Conservation (phyloP, 1,140 invertebrate species). For the Pogonomyrmex californicus region DNA sequence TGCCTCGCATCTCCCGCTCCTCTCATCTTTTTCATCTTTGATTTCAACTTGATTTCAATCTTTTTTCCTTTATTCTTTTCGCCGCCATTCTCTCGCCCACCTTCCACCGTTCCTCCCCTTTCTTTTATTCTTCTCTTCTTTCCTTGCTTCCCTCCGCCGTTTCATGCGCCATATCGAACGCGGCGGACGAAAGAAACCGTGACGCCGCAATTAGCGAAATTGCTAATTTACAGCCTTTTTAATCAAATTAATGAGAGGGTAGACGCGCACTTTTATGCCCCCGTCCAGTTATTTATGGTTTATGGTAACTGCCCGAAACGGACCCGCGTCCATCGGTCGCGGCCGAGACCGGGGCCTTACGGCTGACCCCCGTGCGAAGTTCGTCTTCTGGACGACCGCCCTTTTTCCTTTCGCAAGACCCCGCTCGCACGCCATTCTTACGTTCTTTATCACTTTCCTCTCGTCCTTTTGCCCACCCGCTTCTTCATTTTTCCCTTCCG, state of each 20-base stretch:
- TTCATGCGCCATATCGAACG: slow-evolving; percentile 27
- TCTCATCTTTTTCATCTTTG: not conserved
- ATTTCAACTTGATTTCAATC: slow-evolving; percentile 42
- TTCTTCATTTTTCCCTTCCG: slow-evolving; percentile 44
- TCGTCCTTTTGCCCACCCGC: slow-evolving; percentile 28
- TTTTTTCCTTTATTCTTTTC: slow-evolving; percentile 18
- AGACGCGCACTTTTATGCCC: slow-evolving; percentile 68
- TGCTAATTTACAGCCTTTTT: slow-evolving; percentile 77
- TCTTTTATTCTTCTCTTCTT: slow-evolving; percentile 19
- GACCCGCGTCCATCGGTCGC: slow-evolving; percentile 62
- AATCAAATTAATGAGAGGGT: slow-evolving; percentile 79
- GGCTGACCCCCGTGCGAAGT: slow-evolving; percentile 11
- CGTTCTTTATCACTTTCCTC: slow-evolving; percentile 56
- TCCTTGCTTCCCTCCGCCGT: slow-evolving; percentile 10
- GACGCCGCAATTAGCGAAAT: slow-evolving; percentile 77
- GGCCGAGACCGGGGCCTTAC: slow-evolving; percentile 24
- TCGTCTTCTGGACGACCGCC: slow-evolving; percentile 8
- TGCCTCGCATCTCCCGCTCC: not conserved
- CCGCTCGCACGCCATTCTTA: slow-evolving; percentile 16
- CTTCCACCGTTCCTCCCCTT: not conserved
- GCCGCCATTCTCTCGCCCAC: not conserved
- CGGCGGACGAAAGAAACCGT: slow-evolving; percentile 58
- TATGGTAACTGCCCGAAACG: slow-evolving; percentile 76
- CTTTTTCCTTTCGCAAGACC: slow-evolving; percentile 42
- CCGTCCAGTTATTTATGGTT: slow-evolving; percentile 78